phyloP scores from a whole-genome alignment of 1,140 invertebrate species.

The Pectinophora gossypiella region DNA sequence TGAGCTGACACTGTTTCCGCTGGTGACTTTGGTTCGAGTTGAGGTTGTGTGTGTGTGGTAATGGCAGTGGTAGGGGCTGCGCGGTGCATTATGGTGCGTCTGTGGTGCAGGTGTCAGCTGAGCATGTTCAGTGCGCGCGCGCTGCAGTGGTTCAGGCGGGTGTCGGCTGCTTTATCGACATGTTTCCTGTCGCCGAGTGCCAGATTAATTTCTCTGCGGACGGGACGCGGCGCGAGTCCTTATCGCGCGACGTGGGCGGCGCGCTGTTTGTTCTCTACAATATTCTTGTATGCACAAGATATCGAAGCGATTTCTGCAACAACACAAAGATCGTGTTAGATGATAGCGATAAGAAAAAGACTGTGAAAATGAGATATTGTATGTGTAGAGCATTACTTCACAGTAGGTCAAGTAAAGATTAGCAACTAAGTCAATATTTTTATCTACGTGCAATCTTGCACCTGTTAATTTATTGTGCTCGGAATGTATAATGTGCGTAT shows the following conservation, averaged over 20 bases:
- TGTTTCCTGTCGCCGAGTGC: constrained; percentile 59
- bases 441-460: background rate
- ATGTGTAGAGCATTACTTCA: background rate
- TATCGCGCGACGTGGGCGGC: constrained; percentile 56
- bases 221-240: constrained; percentile 53
- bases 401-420: background rate
- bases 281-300: constrained; percentile 68
- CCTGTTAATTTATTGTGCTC: no score
- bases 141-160: background rate
- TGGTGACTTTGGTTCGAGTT: background rate
- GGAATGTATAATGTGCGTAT: no score
- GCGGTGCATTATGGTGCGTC: background rate
- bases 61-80: background rate
- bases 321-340: constrained; percentile 45
- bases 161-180: constrained; percentile 47
- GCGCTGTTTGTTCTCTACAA: constrained; percentile 60
- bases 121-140: constrained; percentile 24
- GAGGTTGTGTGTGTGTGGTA: background rate
- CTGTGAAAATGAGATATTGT: constrained; percentile 1
- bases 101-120: constrained; percentile 31
- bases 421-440: background rate
- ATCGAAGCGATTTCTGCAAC: constrained; percentile 68
- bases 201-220: constrained; percentile 65
- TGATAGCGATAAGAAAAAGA: constrained; percentile 23
- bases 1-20: background rate